These are phyloP conservation scores for Brachypodius melanocephalos DNA, from an alignment of 2,113 vertebrate species.

Conservation along the genomic window DNA sequence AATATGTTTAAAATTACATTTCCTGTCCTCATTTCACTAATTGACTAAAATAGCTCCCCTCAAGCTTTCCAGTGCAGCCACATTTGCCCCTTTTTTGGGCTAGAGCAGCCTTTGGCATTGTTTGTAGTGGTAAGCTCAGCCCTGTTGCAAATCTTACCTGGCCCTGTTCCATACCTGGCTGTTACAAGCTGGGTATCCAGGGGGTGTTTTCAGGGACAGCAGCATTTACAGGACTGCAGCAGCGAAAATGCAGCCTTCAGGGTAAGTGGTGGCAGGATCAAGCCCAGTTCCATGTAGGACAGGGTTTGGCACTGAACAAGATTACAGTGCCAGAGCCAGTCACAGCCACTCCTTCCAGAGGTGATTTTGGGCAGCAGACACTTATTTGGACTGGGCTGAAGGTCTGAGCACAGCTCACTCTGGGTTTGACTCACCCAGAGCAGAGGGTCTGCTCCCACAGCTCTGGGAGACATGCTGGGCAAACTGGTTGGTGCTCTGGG, in stretches of 20 bases:
- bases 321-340: fast-evolving
- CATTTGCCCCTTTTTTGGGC: neutral
- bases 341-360: neutral
- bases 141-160: neutral
- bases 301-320: neutral
- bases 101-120: neutral
- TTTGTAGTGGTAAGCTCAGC: neutral
- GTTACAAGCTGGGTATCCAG: neutral
- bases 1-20: neutral
- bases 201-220: neutral
- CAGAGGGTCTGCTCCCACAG: neutral
- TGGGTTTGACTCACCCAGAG: neutral
- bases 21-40: neutral
- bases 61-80: neutral
- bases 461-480: neutral
- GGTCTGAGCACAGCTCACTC: neutral
- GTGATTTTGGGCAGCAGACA: fast-evolving
- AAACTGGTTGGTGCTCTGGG: neutral
- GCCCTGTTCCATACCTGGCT: neutral
- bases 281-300: neutral
- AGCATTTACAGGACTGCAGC: fast-evolving
- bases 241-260: neutral
- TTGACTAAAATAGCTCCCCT: neutral
- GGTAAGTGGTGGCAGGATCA: neutral
- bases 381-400: neutral